A percentile compares a stretch with the other conserved stretches of the same genome.
Conservation (phyloP, 1,140 invertebrate species). For the Drosophila insularis region DNA sequence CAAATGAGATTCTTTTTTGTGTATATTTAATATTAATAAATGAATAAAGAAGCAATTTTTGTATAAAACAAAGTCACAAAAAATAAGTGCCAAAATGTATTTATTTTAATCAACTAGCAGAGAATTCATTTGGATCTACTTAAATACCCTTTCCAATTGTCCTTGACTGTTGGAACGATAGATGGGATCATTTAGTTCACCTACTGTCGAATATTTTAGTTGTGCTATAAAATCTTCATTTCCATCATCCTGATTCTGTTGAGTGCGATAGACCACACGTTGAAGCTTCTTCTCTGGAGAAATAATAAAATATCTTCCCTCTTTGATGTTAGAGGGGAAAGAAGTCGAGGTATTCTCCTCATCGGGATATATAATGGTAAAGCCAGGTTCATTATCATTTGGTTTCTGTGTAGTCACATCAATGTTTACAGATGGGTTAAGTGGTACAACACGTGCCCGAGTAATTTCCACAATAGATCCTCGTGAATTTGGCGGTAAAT, state of each 20-base stretch:
- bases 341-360: conserved; percentile 31
- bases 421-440: conserved; percentile 13
- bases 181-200: conserved; percentile 73
- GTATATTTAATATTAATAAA: conserved; percentile 77
- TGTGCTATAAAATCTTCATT: conserved; percentile 71
- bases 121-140: too few relatives aligned
- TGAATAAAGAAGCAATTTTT: conserved; percentile 81
- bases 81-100: conserved; percentile 21
- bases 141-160: conserved; percentile 60
- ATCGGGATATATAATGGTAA: conserved; percentile 66
- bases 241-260: conserved; percentile 46
- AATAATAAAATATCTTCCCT: conserved; percentile 75
- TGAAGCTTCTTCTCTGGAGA: conserved; percentile 69
- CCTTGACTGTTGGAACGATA: conserved; percentile 72
- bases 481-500: conserved; percentile 13
- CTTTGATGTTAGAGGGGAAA: conserved; percentile 10
- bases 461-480: conserved; percentile 56
- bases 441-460: conserved; percentile 55
- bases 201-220: conserved; percentile 70
- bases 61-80: conserved; percentile 82
- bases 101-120: neutral
- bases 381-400: conserved; percentile 20
- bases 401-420: conserved; percentile 28
- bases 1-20: conserved; percentile 76
- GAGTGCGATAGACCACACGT: conserved; percentile 61